These are phyloP conservation scores for Seladonia tumulorum DNA, from an alignment of 2,888 invertebrate species.

Conservation along the genomic window DNA sequence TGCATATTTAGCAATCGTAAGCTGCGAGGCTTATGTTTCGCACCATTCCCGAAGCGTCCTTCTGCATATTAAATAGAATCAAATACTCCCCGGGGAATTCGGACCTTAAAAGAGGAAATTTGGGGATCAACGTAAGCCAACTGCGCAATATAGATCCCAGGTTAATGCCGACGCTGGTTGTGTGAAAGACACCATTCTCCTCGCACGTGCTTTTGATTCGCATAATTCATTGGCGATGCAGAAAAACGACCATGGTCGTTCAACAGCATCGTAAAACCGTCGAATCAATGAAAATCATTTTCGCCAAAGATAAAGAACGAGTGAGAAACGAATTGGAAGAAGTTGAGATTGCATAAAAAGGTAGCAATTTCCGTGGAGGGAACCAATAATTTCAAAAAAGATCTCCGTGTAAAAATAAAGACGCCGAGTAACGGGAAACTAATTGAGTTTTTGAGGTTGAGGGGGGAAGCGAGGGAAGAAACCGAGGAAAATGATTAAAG, in stretches of 20 bases:
- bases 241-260: not conserved
- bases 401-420: conserved; percentile 72
- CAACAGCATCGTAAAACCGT: not conserved
- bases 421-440: conserved; percentile 67
- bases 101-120: conserved; percentile 9
- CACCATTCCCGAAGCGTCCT: conserved; percentile 24
- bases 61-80: conserved; percentile 46
- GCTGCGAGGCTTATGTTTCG: conserved; percentile 44
- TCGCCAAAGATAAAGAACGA: not conserved
- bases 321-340: conserved; percentile 20
- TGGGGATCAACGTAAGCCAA: not conserved
- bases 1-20: conserved; percentile 3
- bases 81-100: conserved; percentile 27
- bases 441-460: conserved; percentile 44
- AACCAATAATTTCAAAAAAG: conserved; percentile 60
- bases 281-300: not conserved
- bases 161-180: not conserved
- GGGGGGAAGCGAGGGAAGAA: not conserved
- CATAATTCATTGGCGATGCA: not conserved
- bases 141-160: not conserved
- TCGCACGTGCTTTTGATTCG: conserved; percentile 22
- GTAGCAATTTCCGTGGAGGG: conserved; percentile 74
- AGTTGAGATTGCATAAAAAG: conserved; percentile 44
- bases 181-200: conserved; percentile 56
- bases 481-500: conserved; percentile 50